Conservation (phyloP, 2,797 vertebrate species). For the Acanthurus leucopareius region DNA sequence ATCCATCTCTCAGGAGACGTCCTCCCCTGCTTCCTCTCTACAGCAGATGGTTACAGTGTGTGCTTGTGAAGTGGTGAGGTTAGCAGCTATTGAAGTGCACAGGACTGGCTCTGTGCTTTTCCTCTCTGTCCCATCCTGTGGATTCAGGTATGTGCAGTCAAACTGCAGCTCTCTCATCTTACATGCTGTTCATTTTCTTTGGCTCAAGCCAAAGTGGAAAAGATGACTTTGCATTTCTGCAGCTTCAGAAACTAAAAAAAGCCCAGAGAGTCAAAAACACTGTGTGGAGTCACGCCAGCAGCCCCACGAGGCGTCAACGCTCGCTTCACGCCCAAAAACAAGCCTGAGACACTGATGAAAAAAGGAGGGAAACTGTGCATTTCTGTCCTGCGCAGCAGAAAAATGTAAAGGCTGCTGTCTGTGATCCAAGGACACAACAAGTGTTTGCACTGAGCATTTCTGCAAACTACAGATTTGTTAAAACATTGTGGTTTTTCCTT, state of each 20-base stretch:
- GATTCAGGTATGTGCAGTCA: slow-evolving; percentile 44
- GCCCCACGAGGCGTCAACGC: neutral
- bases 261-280: slow-evolving; percentile 32
- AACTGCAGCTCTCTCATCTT: neutral
- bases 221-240: slow-evolving; percentile 58
- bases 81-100: slow-evolving; percentile 28
- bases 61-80: slow-evolving; percentile 43
- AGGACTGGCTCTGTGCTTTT: slow-evolving; percentile 6
- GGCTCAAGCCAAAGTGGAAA: slow-evolving; percentile 43
- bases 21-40: slow-evolving; percentile 46
- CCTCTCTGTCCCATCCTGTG: slow-evolving; percentile 50
- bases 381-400: no score
- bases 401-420: no score
- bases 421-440: no score
- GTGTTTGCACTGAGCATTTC: no score
- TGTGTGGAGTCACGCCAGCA: slow-evolving; percentile 9
- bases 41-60: slow-evolving; percentile 51
- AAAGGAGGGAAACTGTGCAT: no score
- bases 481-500: no score
- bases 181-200: slow-evolving; percentile 18
- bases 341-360: no score
- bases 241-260: slow-evolving; percentile 13
- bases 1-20: slow-evolving; percentile 31
- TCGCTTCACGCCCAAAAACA: no score
- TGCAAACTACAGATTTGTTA: no score